Evolutionary conservation across 2,888 invertebrate species (phyloP).

Genomic region (Morpho deidamia): DNA sequence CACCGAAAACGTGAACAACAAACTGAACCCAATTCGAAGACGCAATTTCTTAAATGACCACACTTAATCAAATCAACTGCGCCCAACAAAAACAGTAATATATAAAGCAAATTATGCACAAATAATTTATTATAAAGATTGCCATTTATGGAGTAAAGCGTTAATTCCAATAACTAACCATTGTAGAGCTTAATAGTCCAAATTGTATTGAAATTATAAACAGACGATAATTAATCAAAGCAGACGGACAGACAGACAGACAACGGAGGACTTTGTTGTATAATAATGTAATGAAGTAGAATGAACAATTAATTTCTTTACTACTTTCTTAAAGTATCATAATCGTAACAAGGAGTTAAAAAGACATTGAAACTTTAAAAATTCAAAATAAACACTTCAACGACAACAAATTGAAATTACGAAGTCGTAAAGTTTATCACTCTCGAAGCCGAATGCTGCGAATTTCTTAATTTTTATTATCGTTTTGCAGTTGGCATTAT

Average conservation of each 20-base stretch:
- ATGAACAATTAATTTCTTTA: no score
- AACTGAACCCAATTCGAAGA: no score
- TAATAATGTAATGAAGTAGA: conserved; percentile 26
- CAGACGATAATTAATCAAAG: conserved; percentile 18
- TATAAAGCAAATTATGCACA: no score
- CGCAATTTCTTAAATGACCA: no score
- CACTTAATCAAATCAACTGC: no score
- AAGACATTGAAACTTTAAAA: conserved; percentile 4
- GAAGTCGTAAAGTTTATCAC: conserved; percentile 21
- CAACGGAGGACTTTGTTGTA: conserved; percentile 36
- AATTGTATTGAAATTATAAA: conserved; percentile 22
- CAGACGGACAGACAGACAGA: conserved; percentile 46
- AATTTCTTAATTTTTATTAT: conserved; percentile 48
- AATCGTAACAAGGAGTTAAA: neutral
- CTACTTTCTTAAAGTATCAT: no score
- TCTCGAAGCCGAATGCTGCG: conserved; percentile 17
- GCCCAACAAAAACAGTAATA: no score
- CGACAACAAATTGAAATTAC: conserved; percentile 7
- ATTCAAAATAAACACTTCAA: conserved; percentile 3
- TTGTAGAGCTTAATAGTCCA: conserved; percentile 23
- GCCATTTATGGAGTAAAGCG: neutral
- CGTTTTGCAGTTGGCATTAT: conserved; percentile 43
- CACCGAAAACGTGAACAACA: no score
- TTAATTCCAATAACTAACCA: conserved; percentile 2
- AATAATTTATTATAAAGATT: neutral